phyloP scores from a whole-genome alignment of 1,140 invertebrate species.

The Acromyrmex echinatior region DNA sequence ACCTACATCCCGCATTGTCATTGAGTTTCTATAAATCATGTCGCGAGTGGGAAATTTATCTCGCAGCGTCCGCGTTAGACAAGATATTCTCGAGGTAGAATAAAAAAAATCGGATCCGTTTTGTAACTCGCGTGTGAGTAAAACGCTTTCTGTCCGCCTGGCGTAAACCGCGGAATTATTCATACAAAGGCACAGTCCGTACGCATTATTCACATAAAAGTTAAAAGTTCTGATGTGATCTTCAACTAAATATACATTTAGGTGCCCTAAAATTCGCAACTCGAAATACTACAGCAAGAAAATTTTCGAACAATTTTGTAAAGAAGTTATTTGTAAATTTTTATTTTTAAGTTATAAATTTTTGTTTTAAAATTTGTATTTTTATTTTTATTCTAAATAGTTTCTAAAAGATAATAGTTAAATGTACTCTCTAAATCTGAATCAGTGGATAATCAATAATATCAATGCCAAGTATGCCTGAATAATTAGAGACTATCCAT shows the following conservation, averaged over 20 bases:
- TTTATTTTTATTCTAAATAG: too few species aligned
- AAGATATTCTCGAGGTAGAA: slow-evolving; percentile 61
- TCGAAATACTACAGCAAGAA: too few species aligned
- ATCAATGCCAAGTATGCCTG: too few species aligned
- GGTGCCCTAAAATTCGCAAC: too few species aligned
- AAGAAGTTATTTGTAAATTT: too few species aligned
- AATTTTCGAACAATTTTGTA: too few species aligned
- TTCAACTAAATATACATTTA: not conserved
- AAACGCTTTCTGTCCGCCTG: slow-evolving; percentile 13
- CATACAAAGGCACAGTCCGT: slow-evolving; percentile 7
- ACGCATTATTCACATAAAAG: slow-evolving; percentile 15
- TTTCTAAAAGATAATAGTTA: too few species aligned
- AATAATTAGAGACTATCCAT: too few species aligned
- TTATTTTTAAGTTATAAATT: too few species aligned
- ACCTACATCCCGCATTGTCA: slow-evolving; percentile 32
- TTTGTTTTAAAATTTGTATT: too few species aligned
- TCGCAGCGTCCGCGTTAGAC: slow-evolving; percentile 67
- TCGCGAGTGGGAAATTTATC: slow-evolving; percentile 56
- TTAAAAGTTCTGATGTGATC: slow-evolving; percentile 1
- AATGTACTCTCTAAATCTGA: too few species aligned
- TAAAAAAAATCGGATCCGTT: slow-evolving; percentile 32
- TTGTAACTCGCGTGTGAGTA: slow-evolving; percentile 21
- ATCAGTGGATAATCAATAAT: too few species aligned
- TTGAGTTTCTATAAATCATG: slow-evolving; percentile 35
- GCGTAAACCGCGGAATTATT: slow-evolving; percentile 26